Evolutionary conservation across 2,113 vertebrate genomes (phyloP), one percentile per base, ranked within the genome.

Genomic region (Speoplatyrhinus poulsoni): DNA sequence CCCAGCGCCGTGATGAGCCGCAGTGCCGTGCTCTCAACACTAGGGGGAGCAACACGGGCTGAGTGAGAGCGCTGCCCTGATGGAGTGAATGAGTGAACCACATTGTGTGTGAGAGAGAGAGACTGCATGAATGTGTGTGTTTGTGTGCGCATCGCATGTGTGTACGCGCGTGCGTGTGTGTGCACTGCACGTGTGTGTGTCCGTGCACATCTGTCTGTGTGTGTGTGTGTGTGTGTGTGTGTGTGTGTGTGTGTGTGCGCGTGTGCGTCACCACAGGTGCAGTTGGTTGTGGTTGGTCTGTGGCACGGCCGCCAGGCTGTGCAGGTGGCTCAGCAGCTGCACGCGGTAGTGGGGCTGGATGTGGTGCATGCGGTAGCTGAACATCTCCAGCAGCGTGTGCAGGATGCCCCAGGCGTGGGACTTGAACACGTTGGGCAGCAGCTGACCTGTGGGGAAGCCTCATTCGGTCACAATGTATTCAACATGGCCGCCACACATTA

Each of bases 211-310:
- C 3, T 53, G 50, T 53, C 3, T 53, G 50, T 19, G 15, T 48
- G 3, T 50, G 53, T 26, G 26, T 26, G 60, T 10, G 0, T 53
- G 41, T 49, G 65, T 61, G 46, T 32, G 46, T 19, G 46, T 26
- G 17, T 10, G 0, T 53, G 41, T 49, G 65, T 61, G 46, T 32
- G 46, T 47, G 46, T 26, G 17, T 19, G 13, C 9, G 57, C 33
- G 46, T 47, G 12, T 53, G 60, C 54, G 26, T 41, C 79, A 85
- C 98, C 98, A 99, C 1, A 99, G 94, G 79, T 99, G 97, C 75
- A 99, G 96, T 87, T 99, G 98, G 78, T 99, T 99, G 89, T 99
- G 97, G 90, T 98, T 98, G 64, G 97, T 99, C 84, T 98, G 98
- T 0, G 98, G 95, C 4, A 99, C 96, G 0, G 96, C 96, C 16